Evolutionary conservation across 2,113 vertebrate species (phyloP), one percentile per base, ranked within the genome.

Genomic region (Xyliphius kryptos): DNA sequence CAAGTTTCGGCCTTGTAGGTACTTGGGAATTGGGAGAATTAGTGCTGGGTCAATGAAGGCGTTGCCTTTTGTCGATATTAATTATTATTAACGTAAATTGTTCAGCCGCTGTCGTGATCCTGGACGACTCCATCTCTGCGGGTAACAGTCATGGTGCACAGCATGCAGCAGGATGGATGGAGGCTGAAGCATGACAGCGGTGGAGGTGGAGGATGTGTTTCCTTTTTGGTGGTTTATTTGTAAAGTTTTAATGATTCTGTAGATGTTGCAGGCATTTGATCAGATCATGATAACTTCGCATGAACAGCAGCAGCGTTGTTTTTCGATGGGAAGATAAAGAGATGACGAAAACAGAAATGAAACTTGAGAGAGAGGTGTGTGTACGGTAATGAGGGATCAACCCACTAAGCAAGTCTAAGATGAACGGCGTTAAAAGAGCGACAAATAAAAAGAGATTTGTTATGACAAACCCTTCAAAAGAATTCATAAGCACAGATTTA

Each of bases 151-250:
- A 21, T 12, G 9, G 9, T 38, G 32, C 15, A 37, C 32, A 37
- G 19, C 12, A 37, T 49, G 36, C 36, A 41, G 20, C 13, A 5
- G 2, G 12, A 4, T 2, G 14, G 10, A 15, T 16, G 46, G 22
- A 65, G 32, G 10, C 20, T 14, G 32, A 56, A 21, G 19, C 22
- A 9, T 53, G 38, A 26, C 37, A 6, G 41, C 40, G 22, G 41
- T 11, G 12, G 4, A 43, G 19, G 47, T 10, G 19, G 41, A 37
- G 19, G 54, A 13, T 14, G n/a, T 14, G 60, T 76, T 82, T 79
- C 67, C 76, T 65, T 76, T 67, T 72, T 72, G 60, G 76, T 4
- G 77, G 80, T 77, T 73, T 76, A 70, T 80, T 83, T 74, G 66
- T 77, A 73, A 68, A 53, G 65, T 61, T 68, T 64, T 62, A 44